Base-by-base conservation (phyloP, 2,113 vertebrate species). In the Callaeas wilsoni region DNA sequence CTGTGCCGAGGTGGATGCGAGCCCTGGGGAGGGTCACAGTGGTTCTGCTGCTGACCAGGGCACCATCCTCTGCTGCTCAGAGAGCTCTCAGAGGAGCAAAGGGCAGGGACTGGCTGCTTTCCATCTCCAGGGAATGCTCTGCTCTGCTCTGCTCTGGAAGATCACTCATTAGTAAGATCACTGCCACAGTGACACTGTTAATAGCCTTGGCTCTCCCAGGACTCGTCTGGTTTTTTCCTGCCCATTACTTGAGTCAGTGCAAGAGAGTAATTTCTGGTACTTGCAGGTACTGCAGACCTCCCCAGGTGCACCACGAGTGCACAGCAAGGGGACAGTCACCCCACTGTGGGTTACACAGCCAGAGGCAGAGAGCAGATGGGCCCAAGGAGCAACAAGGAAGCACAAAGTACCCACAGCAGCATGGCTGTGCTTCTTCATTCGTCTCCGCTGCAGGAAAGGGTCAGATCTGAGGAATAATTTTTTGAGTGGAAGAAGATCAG, bases 31-130 rank as follows among this genome's bases (percentile, higher is more conserved):
- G 71, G 29, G 7, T 22, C 68, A 6, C 20, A 7, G 44, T 0
- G 1, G 0, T 2, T 10, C 15, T 1, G 0, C 57, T 62, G 49
- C 82, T 37, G 39, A 0, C 30, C 27, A 7, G 46, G 13, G 7
- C 18, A 4, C 5, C 3, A 0, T 12, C 26, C 55, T 37, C 22
- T 44, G 10, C 49, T 59, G 55, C 63, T 37, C 83, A n/a, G n/a
- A 0, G 50, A 55, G 30, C 16, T 37, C 27, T 4, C 3, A 37
- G 52, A 46, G 52, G 32, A 84, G 46, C 22, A 17, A n/a, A 60
- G 42, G n/a, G 42, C 68, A 88, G n/a, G 26, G 21, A 7, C 49
- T 5, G 26, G 7, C 16, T 17, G 53, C 50, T 39, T 4, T n/a
- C 39, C 64, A 19, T 35, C 62, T 17, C 52, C 52, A 33, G 74